These are phyloP conservation scores for Sanderia malayensis DNA, from an alignment of 30 jellyfish, hydroid and myxozoan genomes.

Conservation along the genomic window DNA sequence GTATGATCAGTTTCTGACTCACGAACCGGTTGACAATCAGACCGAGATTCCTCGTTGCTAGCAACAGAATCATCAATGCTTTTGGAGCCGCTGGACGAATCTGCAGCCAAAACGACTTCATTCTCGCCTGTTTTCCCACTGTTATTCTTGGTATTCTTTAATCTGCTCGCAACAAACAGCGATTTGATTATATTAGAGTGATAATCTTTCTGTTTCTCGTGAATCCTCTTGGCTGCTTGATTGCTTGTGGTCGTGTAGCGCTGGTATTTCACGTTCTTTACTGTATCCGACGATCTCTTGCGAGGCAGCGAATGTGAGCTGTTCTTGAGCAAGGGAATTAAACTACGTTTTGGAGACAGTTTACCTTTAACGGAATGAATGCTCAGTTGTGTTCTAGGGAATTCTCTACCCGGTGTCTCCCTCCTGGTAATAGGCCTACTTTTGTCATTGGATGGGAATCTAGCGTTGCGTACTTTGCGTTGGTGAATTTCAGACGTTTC, in stretches of 20 bases:
- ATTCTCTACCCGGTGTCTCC: too few relatives aligned
- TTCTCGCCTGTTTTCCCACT: slow-evolving; percentile 4
- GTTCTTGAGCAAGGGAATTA: not conserved
- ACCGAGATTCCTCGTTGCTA: too few relatives aligned
- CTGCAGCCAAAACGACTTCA: not conserved
- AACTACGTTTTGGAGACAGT: not conserved
- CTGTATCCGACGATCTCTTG: not conserved
- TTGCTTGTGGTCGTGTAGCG: not conserved
- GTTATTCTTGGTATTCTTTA: not conserved
- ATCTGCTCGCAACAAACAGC: slow-evolving; percentile 3
- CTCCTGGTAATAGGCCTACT: too few relatives aligned
- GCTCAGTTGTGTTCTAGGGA: too few relatives aligned
- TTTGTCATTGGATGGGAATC: too few relatives aligned
- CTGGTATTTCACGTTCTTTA: slow-evolving; percentile 6
- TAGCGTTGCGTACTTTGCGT: too few relatives aligned
- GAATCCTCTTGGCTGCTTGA: slow-evolving; percentile 11
- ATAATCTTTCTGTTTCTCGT: slow-evolving; percentile 34
- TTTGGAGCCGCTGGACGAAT: not conserved
- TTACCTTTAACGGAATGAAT: not conserved
- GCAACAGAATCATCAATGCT: too few relatives aligned
- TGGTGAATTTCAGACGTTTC: too few relatives aligned
- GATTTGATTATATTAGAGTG: slow-evolving; percentile 44
- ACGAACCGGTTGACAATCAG: too few relatives aligned
- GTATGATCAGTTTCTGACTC: too few relatives aligned
- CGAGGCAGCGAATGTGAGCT: slow-evolving; percentile 8